These are phyloP conservation scores for Chaenogobius annularis DNA, from an alignment of 2,113 vertebrate species.

Conservation along the genomic window DNA sequence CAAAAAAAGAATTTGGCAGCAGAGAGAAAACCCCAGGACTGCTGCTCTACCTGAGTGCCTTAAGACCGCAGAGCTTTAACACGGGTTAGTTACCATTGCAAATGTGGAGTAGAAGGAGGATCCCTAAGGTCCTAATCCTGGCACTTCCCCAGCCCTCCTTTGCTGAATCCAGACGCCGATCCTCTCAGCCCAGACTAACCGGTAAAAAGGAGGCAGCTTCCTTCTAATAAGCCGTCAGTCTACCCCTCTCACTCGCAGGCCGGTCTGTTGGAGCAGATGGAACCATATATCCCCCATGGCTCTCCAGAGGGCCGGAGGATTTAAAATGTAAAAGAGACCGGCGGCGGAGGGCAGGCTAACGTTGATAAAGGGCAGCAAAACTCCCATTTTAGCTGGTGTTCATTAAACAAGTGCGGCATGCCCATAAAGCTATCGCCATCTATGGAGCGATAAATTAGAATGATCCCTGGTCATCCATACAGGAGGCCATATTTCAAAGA, in stretches of 20 bases:
- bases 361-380: constrained; percentile 48
- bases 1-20: constrained; percentile 13
- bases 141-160: constrained; percentile 32
- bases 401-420: constrained; percentile 22
- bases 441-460: constrained; percentile 14
- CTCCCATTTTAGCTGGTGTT: constrained; percentile 24
- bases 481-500: constrained; percentile 1
- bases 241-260: constrained; percentile 31
- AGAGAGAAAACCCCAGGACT: constrained; percentile 21
- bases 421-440: constrained; percentile 15
- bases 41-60: constrained; percentile 31
- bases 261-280: constrained; percentile 75
- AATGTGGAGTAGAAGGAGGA: constrained; percentile 37
- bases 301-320: constrained; percentile 64
- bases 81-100: constrained; percentile 34
- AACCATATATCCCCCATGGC: constrained; percentile 70
- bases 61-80: constrained; percentile 36
- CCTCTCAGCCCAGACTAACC: constrained; percentile 52
- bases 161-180: constrained; percentile 33
- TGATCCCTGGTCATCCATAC: constrained; percentile 5
- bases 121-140: constrained; percentile 45
- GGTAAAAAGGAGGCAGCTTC: constrained; percentile 61
- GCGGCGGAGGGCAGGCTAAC: constrained; percentile 31
- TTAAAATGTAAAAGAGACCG: constrained; percentile 73
- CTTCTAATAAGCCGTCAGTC: constrained; percentile 66